Conservation (phyloP, 1,140 invertebrate genomes). For the Cardiocondyla obscurior region DNA sequence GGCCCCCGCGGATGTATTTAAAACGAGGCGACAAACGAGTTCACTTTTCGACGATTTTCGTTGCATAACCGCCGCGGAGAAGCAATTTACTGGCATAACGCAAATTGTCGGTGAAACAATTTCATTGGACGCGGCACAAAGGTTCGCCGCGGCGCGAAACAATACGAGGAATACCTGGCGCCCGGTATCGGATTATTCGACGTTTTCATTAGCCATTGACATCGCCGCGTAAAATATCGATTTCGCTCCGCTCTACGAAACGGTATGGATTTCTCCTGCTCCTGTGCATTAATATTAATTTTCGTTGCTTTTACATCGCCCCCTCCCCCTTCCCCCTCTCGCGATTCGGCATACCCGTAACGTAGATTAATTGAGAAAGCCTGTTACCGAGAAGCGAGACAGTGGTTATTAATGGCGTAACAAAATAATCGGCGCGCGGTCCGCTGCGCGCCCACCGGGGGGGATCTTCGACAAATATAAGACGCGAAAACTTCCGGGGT, state of each 20-base stretch:
- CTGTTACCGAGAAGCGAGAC: slow-evolving; percentile 68
- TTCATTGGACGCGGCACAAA: slow-evolving; percentile 53
- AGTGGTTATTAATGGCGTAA: slow-evolving; percentile 73
- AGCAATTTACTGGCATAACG: slow-evolving; percentile 58
- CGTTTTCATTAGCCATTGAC: slow-evolving; percentile 72
- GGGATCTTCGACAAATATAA: slow-evolving; percentile 63
- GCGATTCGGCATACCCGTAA: slow-evolving; percentile 70
- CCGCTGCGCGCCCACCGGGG: slow-evolving; percentile 12
- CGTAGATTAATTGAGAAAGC: slow-evolving; percentile 75
- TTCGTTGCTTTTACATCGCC: slow-evolving; percentile 71
- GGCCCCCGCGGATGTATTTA: slow-evolving; percentile 11
- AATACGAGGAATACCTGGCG: slow-evolving; percentile 60
- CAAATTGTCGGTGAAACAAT: slow-evolving; percentile 65
- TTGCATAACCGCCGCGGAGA: slow-evolving; percentile 14
- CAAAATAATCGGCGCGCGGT: slow-evolving; percentile 71
- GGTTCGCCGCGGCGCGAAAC: slow-evolving; percentile 44
- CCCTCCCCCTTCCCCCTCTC: too few relatives aligned
- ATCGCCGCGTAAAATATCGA: slow-evolving; percentile 68
- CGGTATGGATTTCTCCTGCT: slow-evolving; percentile 56
- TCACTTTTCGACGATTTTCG: slow-evolving; percentile 32
- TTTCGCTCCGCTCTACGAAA: slow-evolving; percentile 39
- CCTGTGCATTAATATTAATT: slow-evolving; percentile 71
- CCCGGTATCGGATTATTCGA: slow-evolving; percentile 67
- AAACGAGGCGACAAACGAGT: slow-evolving; percentile 42
- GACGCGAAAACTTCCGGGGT: slow-evolving; percentile 61